Conservation (phyloP, 2,113 vertebrate species). For the Asarcornis scutulata region DNA sequence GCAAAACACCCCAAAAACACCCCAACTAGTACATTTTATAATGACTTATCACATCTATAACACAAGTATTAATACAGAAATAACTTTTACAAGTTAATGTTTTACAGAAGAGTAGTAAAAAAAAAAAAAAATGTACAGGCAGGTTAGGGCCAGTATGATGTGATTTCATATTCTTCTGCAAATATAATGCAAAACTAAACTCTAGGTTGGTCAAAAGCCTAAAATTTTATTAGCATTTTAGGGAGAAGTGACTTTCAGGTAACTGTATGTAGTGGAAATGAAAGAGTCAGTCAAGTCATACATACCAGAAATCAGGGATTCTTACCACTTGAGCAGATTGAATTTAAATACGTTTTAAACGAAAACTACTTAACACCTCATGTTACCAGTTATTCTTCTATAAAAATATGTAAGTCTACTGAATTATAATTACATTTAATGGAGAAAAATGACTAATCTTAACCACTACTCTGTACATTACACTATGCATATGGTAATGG, state of each 20-base stretch:
- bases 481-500: neutral
- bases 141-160: neutral
- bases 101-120: neutral
- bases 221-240: neutral
- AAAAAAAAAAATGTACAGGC: neutral
- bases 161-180: neutral
- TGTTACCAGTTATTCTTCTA: neutral
- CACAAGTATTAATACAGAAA: neutral
- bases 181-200: neutral
- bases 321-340: neutral
- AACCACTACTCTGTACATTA: neutral
- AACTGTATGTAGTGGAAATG: neutral
- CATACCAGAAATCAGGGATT: neutral
- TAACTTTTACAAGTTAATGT: neutral
- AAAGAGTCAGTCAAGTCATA: neutral
- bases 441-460: neutral
- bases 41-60: neutral
- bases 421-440: neutral
- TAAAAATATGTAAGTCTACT: neutral
- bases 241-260: neutral
- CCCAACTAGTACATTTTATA: too few relatives aligned
- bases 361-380: neutral
- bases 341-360: neutral
- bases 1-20: neutral
- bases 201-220: neutral